Conservation (phyloP, 2,888 invertebrate species). For the Dioctria rufipes region DNA sequence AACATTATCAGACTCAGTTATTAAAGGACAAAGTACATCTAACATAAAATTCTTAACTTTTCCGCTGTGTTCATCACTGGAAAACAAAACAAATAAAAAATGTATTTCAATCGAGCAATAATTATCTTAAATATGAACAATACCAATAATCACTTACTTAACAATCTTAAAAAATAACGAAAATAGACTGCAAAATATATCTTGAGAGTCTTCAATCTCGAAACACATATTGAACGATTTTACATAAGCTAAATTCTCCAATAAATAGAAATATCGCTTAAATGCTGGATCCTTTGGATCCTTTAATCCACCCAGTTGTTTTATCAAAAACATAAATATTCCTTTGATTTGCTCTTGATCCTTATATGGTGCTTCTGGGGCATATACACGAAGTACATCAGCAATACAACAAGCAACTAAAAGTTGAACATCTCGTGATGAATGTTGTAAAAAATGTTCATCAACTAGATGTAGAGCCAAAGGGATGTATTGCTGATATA, state of each 20-base stretch:
- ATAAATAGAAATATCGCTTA: slow-evolving; percentile 96
- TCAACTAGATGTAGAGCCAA: slow-evolving; percentile 93
- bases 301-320: slow-evolving; percentile 92
- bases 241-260: slow-evolving; percentile 97
- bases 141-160: slow-evolving; percentile 78
- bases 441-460: slow-evolving; percentile 91
- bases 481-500: slow-evolving; percentile 92
- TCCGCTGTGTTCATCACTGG: slow-evolving; percentile 93
- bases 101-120: too few species aligned
- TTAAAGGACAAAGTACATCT: slow-evolving; percentile 93
- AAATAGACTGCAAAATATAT: slow-evolving; percentile 95
- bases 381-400: slow-evolving; percentile 95
- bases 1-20: slow-evolving; percentile 95
- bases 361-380: slow-evolving; percentile 98
- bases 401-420: slow-evolving; percentile 98
- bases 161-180: slow-evolving; percentile 96
- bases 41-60: slow-evolving; percentile 98
- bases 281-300: slow-evolving; percentile 98
- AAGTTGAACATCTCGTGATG: slow-evolving; percentile 92
- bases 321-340: slow-evolving; percentile 94
- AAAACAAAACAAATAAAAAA: slow-evolving; percentile 55
- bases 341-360: slow-evolving; percentile 93
- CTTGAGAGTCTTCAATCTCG: slow-evolving; percentile 97
- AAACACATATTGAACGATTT: slow-evolving; percentile 99
- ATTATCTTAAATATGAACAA: neutral